A percentile compares a stretch with the other conserved stretches of the same genome.
Evolutionary conservation across 2,888 invertebrate species (phyloP).

Genomic region (Pollenia amentaria): DNA sequence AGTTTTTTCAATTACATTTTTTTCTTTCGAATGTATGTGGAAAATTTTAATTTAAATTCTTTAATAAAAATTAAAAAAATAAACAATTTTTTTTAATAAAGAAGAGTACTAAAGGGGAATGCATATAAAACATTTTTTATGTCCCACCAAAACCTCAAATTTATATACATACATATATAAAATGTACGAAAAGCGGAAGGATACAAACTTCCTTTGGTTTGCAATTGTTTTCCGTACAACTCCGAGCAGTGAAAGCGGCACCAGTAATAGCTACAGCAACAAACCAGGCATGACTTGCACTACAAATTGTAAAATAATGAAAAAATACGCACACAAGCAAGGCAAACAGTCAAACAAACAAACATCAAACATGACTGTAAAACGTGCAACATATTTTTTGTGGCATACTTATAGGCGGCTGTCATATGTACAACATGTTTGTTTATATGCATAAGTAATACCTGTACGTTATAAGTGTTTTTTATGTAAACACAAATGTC

Average conservation of each 20-base stretch:
- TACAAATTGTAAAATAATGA: conserved; percentile 71
- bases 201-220: conserved; percentile 74
- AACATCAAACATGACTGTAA: conserved; percentile 12
- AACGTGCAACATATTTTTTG: conserved; percentile 70
- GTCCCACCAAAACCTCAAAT: conserved; percentile 60
- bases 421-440: conserved; percentile 67
- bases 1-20: conserved; percentile 39
- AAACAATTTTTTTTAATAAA: conserved; percentile 23
- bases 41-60: conserved; percentile 72
- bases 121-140: conserved; percentile 11
- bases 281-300: conserved; percentile 64
- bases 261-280: conserved; percentile 39
- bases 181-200: conserved; percentile 67
- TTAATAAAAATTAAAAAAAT: conserved; percentile 52
- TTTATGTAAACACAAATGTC: conserved; percentile 25
- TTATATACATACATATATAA: conserved; percentile 45
- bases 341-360: conserved; percentile 4
- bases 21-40: conserved; percentile 5
- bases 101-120: neutral
- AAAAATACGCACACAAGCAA: conserved; percentile 32
- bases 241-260: conserved; percentile 43
- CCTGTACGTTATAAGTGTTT: conserved; percentile 55
- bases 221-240: conserved; percentile 70
- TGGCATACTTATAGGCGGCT: conserved; percentile 70
- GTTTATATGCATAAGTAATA: conserved; percentile 46